A percentile compares a stretch with the other conserved stretches of the same genome.
Evolutionary conservation across 2,888 invertebrate species (phyloP).

Genomic region (Eilema caniola): DNA sequence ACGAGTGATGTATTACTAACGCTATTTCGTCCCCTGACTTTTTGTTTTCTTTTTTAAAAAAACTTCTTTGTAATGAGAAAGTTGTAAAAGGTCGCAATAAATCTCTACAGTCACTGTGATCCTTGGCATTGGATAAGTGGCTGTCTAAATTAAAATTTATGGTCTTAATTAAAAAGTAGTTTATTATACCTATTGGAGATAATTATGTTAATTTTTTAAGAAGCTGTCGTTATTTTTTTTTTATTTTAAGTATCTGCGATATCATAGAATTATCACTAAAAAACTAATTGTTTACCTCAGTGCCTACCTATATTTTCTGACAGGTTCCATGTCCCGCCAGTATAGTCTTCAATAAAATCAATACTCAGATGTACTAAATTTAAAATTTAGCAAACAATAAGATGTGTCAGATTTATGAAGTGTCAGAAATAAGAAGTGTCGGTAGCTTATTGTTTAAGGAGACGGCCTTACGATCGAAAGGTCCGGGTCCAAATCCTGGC

Average conservation of each 20-base stretch:
- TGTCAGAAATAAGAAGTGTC: too few relatives aligned
- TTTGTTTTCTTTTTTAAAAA: constrained; percentile 49
- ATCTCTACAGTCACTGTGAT: constrained; percentile 28
- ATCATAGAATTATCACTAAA: neutral
- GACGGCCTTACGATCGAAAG: too few relatives aligned
- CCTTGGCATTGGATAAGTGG: constrained; percentile 12
- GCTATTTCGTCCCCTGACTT: constrained; percentile 73
- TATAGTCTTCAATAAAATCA: constrained; percentile 45
- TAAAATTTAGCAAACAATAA: constrained; percentile 46
- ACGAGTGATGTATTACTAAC: constrained; percentile 82
- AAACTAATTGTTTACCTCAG: too few relatives aligned
- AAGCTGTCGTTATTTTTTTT: constrained; percentile 3
- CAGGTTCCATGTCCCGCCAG: neutral
- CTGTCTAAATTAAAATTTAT: constrained; percentile 19
- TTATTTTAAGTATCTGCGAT: neutral
- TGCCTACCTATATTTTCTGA: constrained; percentile 7
- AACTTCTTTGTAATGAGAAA: constrained; percentile 42
- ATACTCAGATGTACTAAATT: too few relatives aligned
- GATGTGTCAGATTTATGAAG: constrained; percentile 55
- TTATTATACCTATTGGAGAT: constrained; percentile 13
- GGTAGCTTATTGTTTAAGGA: too few relatives aligned
- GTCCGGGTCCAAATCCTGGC: too few relatives aligned
- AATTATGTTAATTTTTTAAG: constrained; percentile 10
- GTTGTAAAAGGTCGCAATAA: constrained; percentile 43
- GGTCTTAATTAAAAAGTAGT: constrained; percentile 13